A percentile compares a stretch with the other conserved stretches of the same genome.
phyloP scores from a whole-genome alignment of 2,888 invertebrate genomes.

The Lacanobia oleracea region DNA sequence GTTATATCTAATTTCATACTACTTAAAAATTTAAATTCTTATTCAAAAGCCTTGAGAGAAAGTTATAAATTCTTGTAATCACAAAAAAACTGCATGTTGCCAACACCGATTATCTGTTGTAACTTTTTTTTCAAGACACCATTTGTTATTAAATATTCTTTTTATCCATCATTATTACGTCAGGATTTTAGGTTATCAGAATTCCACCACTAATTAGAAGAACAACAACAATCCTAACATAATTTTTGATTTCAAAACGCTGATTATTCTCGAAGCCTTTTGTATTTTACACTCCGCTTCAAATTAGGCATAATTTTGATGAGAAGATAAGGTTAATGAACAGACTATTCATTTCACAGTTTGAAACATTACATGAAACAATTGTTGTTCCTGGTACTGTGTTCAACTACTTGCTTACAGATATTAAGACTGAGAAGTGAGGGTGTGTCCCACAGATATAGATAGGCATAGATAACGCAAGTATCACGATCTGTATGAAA shows the following conservation, averaged over 20 bases:
- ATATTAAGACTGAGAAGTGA: conserved; percentile 3
- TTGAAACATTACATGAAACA: conserved; percentile 9
- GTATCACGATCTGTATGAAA: no score
- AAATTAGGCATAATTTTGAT: conserved; percentile 25
- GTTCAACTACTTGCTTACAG: conserved; percentile 1
- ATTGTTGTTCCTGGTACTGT: conserved; percentile 17
- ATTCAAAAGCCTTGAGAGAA: no score
- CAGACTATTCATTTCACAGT: conserved; percentile 18
- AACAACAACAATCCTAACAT: background rate
- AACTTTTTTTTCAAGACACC: no score
- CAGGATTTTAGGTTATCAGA: background rate
- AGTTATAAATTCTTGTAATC: no score
- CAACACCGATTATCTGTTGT: no score
- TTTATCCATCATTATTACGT: background rate
- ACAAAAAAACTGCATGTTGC: no score
- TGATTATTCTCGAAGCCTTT: conserved; percentile 18
- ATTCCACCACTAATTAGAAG: background rate
- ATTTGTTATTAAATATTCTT: no score
- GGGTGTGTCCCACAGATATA: no score
- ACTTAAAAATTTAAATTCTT: no score
- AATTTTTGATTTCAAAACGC: background rate
- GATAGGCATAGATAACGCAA: no score
- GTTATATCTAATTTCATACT: no score
- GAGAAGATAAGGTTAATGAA: conserved; percentile 43
- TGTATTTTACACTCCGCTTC: conserved; percentile 13